phyloP scores from a whole-genome alignment of 2,797 vertebrate species.

The Sphaeramia orbicularis region DNA sequence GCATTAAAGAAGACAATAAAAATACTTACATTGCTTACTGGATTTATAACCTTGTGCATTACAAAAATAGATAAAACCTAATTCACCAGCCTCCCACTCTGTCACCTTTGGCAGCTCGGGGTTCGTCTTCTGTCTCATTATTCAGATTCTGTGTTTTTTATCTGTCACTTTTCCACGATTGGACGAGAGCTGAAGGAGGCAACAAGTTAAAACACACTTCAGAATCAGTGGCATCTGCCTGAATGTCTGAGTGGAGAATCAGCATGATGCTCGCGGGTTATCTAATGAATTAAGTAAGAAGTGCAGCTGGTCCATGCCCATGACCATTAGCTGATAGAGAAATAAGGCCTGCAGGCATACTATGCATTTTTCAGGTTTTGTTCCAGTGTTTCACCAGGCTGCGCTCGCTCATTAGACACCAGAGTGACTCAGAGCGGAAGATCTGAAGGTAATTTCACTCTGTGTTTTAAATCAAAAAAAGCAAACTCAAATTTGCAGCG shows the following conservation, averaged over 20 bases:
- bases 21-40: too few relatives aligned
- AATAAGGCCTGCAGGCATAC: conserved; percentile 76
- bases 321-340: conserved; percentile 81
- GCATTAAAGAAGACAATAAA: too few relatives aligned
- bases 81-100: conserved; percentile 25
- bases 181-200: conserved; percentile 28
- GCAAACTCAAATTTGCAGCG: conserved; percentile 29
- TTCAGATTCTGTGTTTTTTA: conserved; percentile 25
- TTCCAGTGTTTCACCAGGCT: conserved; percentile 53
- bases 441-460: conserved; percentile 52
- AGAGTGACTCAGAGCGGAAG: conserved; percentile 12
- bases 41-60: too few relatives aligned
- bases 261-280: conserved; percentile 44
- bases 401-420: conserved; percentile 61
- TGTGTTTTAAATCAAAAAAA: conserved; percentile 57
- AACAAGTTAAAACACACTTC: conserved; percentile 49
- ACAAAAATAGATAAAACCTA: conserved; percentile 5
- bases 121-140: conserved; percentile 22
- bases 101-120: conserved; percentile 26
- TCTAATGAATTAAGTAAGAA: conserved; percentile 71
- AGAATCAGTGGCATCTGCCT: conserved; percentile 22
- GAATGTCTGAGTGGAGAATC: conserved; percentile 42
- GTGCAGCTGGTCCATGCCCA: conserved; percentile 68
- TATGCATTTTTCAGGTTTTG: conserved; percentile 76
- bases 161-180: conserved; percentile 19